Conservation (phyloP, 2,888 invertebrate genomes). For the Lucinisca nassula region DNA sequence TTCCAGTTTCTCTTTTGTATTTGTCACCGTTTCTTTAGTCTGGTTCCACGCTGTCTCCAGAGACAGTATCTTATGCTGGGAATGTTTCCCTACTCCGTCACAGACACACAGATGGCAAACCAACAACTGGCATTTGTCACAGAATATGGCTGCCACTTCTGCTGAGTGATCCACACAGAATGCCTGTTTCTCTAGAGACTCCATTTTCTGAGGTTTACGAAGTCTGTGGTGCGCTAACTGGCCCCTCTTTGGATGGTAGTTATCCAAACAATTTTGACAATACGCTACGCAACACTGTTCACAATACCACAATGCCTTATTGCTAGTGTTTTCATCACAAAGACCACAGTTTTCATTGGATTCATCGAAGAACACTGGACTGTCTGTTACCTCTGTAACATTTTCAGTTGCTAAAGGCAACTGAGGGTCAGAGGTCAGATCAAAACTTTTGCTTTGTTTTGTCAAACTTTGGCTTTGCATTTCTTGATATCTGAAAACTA, state of each 20-base stretch:
- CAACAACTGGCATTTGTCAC: slow-evolving; percentile 82
- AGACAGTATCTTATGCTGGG: slow-evolving; percentile 83
- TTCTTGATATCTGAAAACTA: slow-evolving; percentile 85
- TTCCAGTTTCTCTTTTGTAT: slow-evolving; percentile 71
- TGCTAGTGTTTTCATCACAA: slow-evolving; percentile 78
- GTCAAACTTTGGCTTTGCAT: slow-evolving; percentile 81
- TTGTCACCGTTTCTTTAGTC: slow-evolving; percentile 74
- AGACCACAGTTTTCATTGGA: slow-evolving; percentile 78
- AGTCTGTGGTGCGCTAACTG: slow-evolving; percentile 80
- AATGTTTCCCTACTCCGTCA: slow-evolving; percentile 85
- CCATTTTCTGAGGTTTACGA: slow-evolving; percentile 64
- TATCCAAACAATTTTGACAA: slow-evolving; percentile 82
- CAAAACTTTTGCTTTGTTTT: slow-evolving; percentile 74
- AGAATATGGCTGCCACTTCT: slow-evolving; percentile 83
- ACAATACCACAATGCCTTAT: slow-evolving; percentile 82
- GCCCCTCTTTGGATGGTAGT: slow-evolving; percentile 83
- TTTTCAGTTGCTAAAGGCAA: not conserved
- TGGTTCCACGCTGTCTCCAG: slow-evolving; percentile 83
- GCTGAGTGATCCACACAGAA: slow-evolving; percentile 81
- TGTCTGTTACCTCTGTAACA: slow-evolving; percentile 24
- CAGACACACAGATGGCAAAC: slow-evolving; percentile 86
- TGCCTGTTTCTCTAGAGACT: slow-evolving; percentile 67
- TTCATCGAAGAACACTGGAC: slow-evolving; percentile 46
- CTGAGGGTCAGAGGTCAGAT: slow-evolving; percentile 52
- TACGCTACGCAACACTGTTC: slow-evolving; percentile 85